phyloP scores from a whole-genome alignment of 2,113 vertebrate genomes.

The Perca flavescens region DNA sequence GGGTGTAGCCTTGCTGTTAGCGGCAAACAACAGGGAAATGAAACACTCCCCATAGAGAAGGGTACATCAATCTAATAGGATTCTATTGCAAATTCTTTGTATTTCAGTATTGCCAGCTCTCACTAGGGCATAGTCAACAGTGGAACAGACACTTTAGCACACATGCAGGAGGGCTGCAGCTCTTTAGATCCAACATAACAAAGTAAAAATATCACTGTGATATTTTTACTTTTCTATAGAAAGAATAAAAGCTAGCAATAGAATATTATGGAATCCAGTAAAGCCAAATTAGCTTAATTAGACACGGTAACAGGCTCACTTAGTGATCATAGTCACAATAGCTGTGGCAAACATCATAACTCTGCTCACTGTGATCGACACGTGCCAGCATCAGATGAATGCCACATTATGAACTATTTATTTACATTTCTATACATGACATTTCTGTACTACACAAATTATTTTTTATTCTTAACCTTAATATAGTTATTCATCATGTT shows the following conservation, averaged over 20 bases:
- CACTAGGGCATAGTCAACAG: conserved; percentile 71
- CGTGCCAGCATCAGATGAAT: conserved; percentile 52
- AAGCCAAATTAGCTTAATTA: conserved; percentile 59
- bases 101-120: conserved; percentile 57
- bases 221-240: conserved; percentile 53
- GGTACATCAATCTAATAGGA: conserved; percentile 75
- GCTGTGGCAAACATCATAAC: conserved; percentile 52
- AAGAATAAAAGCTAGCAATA: conserved; percentile 57
- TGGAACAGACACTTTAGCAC: conserved; percentile 63
- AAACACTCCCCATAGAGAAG: conserved; percentile 71
- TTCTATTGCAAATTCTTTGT: conserved; percentile 67
- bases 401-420: conserved; percentile 37
- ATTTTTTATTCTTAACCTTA: conserved; percentile 28
- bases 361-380: conserved; percentile 57
- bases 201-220: too few relatives aligned
- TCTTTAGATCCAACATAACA: conserved; percentile 46
- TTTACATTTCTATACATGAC: neutral
- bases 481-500: neutral
- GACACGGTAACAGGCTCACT: conserved; percentile 58
- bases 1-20: conserved; percentile 68
- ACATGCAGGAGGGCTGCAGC: conserved; percentile 38
- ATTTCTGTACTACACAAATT: conserved; percentile 32
- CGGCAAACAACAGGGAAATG: conserved; percentile 77
- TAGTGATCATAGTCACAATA: conserved; percentile 56
- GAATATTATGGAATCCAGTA: conserved; percentile 54